Base-by-base conservation (phyloP, 2,113 vertebrate species). In the Eulemur macaco region DNA sequence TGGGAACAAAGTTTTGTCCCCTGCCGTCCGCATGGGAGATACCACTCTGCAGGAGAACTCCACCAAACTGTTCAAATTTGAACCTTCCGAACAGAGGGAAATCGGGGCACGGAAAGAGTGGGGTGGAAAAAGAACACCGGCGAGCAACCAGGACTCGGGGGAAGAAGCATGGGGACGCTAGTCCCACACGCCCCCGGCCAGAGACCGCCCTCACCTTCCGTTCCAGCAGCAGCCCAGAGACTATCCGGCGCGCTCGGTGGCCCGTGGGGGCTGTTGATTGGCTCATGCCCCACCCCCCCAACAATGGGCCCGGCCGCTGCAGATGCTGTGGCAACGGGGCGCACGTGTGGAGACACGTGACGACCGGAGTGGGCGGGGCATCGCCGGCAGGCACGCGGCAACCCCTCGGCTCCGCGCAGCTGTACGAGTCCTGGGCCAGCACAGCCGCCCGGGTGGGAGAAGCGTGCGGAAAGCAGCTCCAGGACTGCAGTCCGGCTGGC, bases 271-370 rank as follows among this genome's bases (percentile, higher is more conserved):
- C 52, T 21, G 47, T 81, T 97, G 92, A 97, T 85, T 95, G 96
- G 97, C 50, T 98, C 91, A 85, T 4, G 10, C 71, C 74, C 71
- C 52, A 5, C 52, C 52, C 52, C 52, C 54, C 29, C 27, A 63
- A 91, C 97, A 94, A 87, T 88, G 86, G 83, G 74, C 78, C 92
- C 15, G 0, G 2, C 88, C 27, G 34, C 86, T 25, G 23, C 0
- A 56, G 98, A 77, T 96, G 95, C 98, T 93, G 98, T 98, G 98
- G 98, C 96, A 99, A 98, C 97, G 50, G 86, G 94, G 96, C 58
- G n/a, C 86, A 73, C 50, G 52, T 64, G 96, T 45, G 78, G 89
- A 98, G 54, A 71, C 76, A 97, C 0, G 23, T 37, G 31, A 96
- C 39, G 9, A 47, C 34, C 45, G 76, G 96, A 31, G 71, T 25